Conservation (phyloP, 2,113 vertebrate species). For the Phalacrocorax pelagicus region DNA sequence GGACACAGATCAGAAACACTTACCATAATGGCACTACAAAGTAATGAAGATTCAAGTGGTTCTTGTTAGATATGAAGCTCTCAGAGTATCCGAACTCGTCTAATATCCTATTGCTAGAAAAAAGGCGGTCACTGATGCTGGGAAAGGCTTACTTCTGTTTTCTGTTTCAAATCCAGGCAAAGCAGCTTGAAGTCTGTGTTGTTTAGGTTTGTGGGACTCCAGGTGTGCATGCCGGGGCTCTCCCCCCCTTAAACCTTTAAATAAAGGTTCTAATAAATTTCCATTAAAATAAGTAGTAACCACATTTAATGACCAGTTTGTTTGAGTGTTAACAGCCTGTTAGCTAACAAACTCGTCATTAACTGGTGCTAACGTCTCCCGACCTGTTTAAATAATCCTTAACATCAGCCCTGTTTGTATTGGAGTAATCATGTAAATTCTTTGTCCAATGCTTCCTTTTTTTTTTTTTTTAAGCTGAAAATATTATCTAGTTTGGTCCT, state of each 20-base stretch:
- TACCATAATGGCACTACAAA: slow-evolving; percentile 72
- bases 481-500: not conserved
- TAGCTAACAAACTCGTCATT: slow-evolving; percentile 79
- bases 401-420: slow-evolving; percentile 48
- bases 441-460: not conserved
- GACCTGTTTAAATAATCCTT: slow-evolving; percentile 72
- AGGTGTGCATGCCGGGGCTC: slow-evolving; percentile 17
- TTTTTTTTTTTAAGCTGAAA: not conserved
- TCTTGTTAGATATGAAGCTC: slow-evolving; percentile 70
- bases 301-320: slow-evolving; percentile 78
- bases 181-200: not conserved
- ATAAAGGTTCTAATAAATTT: slow-evolving; percentile 74
- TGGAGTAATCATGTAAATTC: slow-evolving; percentile 30
- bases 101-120: slow-evolving; percentile 35
- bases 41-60: slow-evolving; percentile 78
- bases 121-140: slow-evolving; percentile 26
- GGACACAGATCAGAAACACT: slow-evolving; percentile 70
- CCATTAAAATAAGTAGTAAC: slow-evolving; percentile 76
- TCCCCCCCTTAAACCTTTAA: slow-evolving; percentile 69
- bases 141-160: slow-evolving; percentile 1
- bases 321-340: slow-evolving; percentile 82
- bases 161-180: slow-evolving; percentile 37
- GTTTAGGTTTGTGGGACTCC: slow-evolving; percentile 46
- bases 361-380: slow-evolving; percentile 76
- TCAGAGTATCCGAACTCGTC: slow-evolving; percentile 47